Evolutionary conservation across 2,888 invertebrate species (phyloP).

Genomic region (Drosophila mulleri): DNA sequence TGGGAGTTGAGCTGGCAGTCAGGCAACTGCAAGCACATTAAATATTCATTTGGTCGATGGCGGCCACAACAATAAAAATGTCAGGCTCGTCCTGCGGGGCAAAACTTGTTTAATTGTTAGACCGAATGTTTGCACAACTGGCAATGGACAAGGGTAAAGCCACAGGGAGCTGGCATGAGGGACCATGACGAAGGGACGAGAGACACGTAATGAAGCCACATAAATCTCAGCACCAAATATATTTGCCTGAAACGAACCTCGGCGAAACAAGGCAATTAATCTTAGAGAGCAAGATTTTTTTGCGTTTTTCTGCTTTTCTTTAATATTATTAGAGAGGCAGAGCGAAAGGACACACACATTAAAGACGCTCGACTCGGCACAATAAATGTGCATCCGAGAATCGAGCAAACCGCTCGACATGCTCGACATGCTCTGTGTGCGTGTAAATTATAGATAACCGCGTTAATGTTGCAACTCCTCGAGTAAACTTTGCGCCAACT

Average conservation of each 20-base stretch:
- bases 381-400: slow-evolving; percentile 68
- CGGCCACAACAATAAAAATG: slow-evolving; percentile 73
- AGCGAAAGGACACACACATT: slow-evolving; percentile 24
- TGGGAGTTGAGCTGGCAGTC: slow-evolving; percentile 6
- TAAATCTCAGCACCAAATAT: slow-evolving; percentile 79
- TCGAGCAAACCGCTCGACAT: slow-evolving; percentile 27
- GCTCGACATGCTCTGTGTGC: slow-evolving; percentile 35
- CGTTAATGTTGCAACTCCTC: slow-evolving; percentile 73
- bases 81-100: slow-evolving; percentile 41
- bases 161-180: background rate
- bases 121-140: slow-evolving; percentile 50
- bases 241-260: slow-evolving; percentile 53
- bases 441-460: slow-evolving; percentile 79
- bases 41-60: slow-evolving; percentile 72
- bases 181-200: background rate
- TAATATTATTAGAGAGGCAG: slow-evolving; percentile 9
- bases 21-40: slow-evolving; percentile 47
- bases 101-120: slow-evolving; percentile 71
- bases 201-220: slow-evolving; percentile 70
- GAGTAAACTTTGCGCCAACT: slow-evolving; percentile 47
- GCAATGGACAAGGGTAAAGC: slow-evolving; percentile 35
- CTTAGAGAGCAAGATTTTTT: slow-evolving; percentile 50
- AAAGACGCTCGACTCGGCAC: slow-evolving; percentile 42
- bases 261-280: slow-evolving; percentile 69
- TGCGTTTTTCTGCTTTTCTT: slow-evolving; percentile 11